phyloP scores from a whole-genome alignment of 2,888 invertebrate genomes.

The Rotaria sp. region DNA sequence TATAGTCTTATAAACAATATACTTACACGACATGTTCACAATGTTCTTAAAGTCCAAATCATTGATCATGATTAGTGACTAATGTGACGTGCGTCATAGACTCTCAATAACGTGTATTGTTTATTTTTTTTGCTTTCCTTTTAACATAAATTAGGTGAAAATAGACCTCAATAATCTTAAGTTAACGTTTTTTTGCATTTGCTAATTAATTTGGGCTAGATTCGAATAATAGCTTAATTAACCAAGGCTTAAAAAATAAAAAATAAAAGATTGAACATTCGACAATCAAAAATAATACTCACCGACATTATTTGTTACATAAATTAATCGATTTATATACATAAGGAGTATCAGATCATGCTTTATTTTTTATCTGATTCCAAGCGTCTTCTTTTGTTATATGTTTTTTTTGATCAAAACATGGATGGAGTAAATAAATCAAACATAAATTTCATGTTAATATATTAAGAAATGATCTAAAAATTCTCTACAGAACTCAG shows the following conservation, averaged over 20 bases:
- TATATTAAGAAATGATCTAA: too few relatives aligned
- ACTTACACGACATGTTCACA: too few relatives aligned
- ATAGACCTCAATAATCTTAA: too few relatives aligned
- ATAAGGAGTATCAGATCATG: too few relatives aligned
- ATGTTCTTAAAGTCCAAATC: not conserved
- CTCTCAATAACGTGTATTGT: too few relatives aligned
- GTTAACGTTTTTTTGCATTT: not conserved
- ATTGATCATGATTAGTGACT: not conserved
- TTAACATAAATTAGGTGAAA: too few relatives aligned
- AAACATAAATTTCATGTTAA: too few relatives aligned
- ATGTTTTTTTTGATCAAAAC: too few relatives aligned
- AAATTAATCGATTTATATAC: not conserved
- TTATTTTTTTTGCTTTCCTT: too few relatives aligned
- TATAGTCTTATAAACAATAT: not conserved
- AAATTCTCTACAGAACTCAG: not conserved
- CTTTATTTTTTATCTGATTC: too few relatives aligned
- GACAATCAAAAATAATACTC: not conserved
- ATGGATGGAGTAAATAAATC: too few relatives aligned
- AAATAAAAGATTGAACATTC: not conserved
- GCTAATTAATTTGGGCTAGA: not conserved
- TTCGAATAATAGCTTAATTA: not conserved
- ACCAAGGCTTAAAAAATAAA: not conserved
- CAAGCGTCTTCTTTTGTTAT: too few relatives aligned
- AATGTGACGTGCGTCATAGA: not conserved
- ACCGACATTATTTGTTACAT: not conserved